Percentiles rank a stretch among this genome's conserved stretches.
Conservation (phyloP, 2,797 vertebrate species). For the Sciurus carolinensis region DNA sequence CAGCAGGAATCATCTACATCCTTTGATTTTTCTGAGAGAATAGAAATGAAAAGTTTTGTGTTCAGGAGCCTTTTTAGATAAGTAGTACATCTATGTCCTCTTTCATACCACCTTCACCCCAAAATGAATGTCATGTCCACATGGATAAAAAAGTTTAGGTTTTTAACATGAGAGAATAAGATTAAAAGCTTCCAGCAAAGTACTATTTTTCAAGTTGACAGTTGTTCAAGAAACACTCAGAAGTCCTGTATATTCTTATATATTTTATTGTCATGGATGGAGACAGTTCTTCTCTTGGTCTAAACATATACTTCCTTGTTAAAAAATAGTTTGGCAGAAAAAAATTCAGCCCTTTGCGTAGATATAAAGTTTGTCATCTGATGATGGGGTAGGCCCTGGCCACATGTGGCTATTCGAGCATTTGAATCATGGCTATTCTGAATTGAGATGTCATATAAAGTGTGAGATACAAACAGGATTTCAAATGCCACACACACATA, state of each 20-base stretch:
- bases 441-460: neutral
- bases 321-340: constrained; percentile 8
- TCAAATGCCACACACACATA: neutral
- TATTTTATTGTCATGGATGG: neutral
- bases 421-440: neutral
- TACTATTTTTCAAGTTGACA: neutral
- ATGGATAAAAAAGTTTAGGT: neutral
- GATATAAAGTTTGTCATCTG: neutral
- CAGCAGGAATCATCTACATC: neutral
- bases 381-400: neutral
- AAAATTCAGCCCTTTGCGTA: neutral
- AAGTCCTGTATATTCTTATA: neutral
- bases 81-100: neutral
- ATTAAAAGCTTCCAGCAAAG: neutral
- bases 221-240: neutral
- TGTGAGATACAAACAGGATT: neutral
- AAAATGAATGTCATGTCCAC: neutral
- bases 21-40: constrained; percentile 17
- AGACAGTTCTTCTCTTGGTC: neutral
- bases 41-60: neutral
- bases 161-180: constrained; percentile 6
- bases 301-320: neutral
- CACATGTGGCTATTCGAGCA: neutral
- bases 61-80: neutral
- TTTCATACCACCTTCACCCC: neutral